Conservation (phyloP, 2,113 vertebrate species). For the Engraulis encrasicolus region DNA sequence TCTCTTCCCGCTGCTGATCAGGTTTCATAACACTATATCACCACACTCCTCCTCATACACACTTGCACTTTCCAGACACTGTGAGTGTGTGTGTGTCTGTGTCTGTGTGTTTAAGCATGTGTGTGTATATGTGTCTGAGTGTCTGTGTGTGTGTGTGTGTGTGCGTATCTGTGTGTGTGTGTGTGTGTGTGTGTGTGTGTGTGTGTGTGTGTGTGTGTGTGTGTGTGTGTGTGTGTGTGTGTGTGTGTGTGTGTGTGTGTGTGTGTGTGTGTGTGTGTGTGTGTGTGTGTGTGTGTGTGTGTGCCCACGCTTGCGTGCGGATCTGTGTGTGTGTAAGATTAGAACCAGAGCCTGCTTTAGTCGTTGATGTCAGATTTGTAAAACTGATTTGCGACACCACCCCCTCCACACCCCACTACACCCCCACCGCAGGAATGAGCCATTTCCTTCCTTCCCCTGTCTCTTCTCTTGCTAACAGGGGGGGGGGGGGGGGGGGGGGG, state of each 20-base stretch:
- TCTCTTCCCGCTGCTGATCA: background rate
- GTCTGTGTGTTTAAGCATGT: too few species aligned
- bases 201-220: too few species aligned
- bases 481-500: too few species aligned
- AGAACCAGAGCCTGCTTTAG: conserved; percentile 19
- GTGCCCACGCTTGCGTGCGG: background rate
- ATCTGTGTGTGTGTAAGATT: background rate
- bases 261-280: too few species aligned
- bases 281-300: background rate
- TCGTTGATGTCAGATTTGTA: conserved; percentile 22
- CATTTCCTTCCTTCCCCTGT: conserved; percentile 37
- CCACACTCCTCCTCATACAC: background rate
- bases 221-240: too few species aligned
- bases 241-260: too few species aligned
- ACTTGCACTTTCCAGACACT: conserved; percentile 7
- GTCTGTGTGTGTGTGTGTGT: too few species aligned
- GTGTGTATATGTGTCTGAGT: too few species aligned
- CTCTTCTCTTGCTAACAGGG: conserved; percentile 29
- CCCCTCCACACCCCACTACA: background rate
- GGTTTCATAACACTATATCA: background rate
- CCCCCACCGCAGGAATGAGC: background rate
- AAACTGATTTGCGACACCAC: background rate
- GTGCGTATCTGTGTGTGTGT: too few species aligned
- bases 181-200: too few species aligned
- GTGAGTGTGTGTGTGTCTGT: too few species aligned